phyloP scores from a whole-genome alignment of 2,113 vertebrate species.

The Oryzias curvinotus region DNA sequence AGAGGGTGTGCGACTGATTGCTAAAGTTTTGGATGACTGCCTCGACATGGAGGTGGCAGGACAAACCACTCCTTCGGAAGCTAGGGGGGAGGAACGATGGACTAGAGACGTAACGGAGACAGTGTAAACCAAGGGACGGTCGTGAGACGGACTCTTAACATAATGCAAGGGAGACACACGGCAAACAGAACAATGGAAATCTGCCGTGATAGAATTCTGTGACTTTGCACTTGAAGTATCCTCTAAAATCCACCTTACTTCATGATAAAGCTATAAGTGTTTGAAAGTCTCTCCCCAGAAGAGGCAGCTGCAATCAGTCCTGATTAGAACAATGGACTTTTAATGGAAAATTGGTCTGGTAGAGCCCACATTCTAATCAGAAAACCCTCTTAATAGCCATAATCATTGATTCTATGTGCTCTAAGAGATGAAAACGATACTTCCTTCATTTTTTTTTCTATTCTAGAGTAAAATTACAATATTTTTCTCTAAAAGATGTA shows the following conservation, averaged over 20 bases:
- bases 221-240: not conserved
- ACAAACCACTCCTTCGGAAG: no score
- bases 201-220: not conserved
- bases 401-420: slow-evolving; percentile 49
- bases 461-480: slow-evolving; percentile 4
- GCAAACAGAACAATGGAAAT: no score
- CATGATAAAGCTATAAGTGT: slow-evolving; percentile 1
- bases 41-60: no score
- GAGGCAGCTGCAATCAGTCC: slow-evolving; percentile 52
- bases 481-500: slow-evolving; percentile 2
- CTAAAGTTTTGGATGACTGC: no score
- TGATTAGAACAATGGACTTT: slow-evolving; percentile 58
- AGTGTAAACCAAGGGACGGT: no score
- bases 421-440: slow-evolving; percentile 24
- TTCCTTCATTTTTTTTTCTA: not conserved
- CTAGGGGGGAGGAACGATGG: no score
- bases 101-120: no score
- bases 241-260: slow-evolving; percentile 1
- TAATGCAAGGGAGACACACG: no score
- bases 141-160: no score
- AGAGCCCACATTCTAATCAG: slow-evolving; percentile 56
- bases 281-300: slow-evolving; percentile 16
- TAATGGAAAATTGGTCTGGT: slow-evolving; percentile 46
- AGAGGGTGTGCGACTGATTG: no score
- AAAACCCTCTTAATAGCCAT: slow-evolving; percentile 44